Evolutionary conservation across 2,888 invertebrate genomes (phyloP).

Genomic region (Agrochola litura): DNA sequence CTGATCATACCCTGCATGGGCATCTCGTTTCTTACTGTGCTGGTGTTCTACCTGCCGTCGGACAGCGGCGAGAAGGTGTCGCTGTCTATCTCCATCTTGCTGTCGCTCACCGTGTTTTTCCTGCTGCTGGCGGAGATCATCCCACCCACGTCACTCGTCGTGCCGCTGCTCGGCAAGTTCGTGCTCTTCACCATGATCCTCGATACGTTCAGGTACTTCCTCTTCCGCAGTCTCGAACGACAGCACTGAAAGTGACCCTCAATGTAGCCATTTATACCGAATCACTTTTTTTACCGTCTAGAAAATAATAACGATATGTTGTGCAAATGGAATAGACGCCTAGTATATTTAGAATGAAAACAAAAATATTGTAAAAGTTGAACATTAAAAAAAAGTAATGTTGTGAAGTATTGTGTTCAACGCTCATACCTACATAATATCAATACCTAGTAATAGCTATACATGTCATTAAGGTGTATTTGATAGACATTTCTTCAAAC

Average conservation of each 20-base stretch:
- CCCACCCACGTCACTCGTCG: slow-evolving; percentile 96
- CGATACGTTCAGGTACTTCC: slow-evolving; percentile 95
- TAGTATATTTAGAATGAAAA: background rate
- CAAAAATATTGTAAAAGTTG: background rate
- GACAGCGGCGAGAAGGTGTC: slow-evolving; percentile 99
- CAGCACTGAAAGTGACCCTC: slow-evolving; percentile 40
- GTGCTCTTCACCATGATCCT: slow-evolving; percentile 99
- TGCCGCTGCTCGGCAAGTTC: slow-evolving; percentile 98
- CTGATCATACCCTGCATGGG: slow-evolving; percentile 99
- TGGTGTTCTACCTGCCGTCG: slow-evolving; percentile 99
- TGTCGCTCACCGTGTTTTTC: slow-evolving; percentile 99
- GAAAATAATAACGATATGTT: background rate
- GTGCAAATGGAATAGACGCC: background rate
- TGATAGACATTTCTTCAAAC: no score
- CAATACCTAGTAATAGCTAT: no score
- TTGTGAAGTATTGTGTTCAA: no score
- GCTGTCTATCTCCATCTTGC: slow-evolving; percentile 98
- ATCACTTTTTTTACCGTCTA: background rate
- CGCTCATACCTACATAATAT: no score
- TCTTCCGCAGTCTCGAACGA: background rate
- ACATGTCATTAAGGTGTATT: no score
- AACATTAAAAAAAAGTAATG: background rate
- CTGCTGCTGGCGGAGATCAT: slow-evolving; percentile 93
- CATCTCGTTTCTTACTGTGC: slow-evolving; percentile 98
- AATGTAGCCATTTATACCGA: background rate